Evolutionary conservation across 1,140 invertebrate genomes (phyloP).

Genomic region (Himalopsyche phryganea): DNA sequence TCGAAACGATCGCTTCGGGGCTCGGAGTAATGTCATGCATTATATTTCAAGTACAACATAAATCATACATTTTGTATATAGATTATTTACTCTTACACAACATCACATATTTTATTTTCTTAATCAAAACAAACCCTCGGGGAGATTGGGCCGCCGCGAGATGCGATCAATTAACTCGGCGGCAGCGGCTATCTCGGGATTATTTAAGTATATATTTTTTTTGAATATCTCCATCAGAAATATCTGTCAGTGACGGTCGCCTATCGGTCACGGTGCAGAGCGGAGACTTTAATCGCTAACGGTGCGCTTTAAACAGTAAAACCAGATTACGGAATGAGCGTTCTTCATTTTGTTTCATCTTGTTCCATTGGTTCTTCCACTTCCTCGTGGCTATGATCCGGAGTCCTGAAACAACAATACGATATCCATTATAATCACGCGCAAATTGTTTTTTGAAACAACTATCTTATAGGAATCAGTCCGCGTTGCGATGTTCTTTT

Average conservation of each 20-base stretch:
- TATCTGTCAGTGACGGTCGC: background rate
- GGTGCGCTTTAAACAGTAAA: too few species aligned
- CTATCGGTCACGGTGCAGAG: background rate
- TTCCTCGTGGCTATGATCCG: slow-evolving; percentile 66
- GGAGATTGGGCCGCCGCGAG: too few species aligned
- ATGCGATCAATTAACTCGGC: too few species aligned
- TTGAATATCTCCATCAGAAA: background rate
- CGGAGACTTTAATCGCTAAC: background rate
- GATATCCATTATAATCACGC: background rate
- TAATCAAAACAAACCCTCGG: too few species aligned
- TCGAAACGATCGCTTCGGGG: background rate
- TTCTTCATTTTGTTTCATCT: slow-evolving; percentile 60
- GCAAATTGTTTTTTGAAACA: too few species aligned
- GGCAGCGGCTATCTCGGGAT: too few species aligned
- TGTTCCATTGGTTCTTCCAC: slow-evolving; percentile 82
- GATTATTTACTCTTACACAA: background rate
- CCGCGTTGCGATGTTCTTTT: too few species aligned
- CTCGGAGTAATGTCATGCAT: background rate
- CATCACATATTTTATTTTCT: background rate
- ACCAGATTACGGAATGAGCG: background rate
- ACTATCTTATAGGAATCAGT: too few species aligned
- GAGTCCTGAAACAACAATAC: slow-evolving; percentile 42
- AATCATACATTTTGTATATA: background rate
- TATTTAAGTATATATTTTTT: too few species aligned
- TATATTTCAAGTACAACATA: slow-evolving; percentile 2